phyloP scores from a whole-genome alignment of 1,140 invertebrate genomes.

The Helicorthomorpha holstii region DNA sequence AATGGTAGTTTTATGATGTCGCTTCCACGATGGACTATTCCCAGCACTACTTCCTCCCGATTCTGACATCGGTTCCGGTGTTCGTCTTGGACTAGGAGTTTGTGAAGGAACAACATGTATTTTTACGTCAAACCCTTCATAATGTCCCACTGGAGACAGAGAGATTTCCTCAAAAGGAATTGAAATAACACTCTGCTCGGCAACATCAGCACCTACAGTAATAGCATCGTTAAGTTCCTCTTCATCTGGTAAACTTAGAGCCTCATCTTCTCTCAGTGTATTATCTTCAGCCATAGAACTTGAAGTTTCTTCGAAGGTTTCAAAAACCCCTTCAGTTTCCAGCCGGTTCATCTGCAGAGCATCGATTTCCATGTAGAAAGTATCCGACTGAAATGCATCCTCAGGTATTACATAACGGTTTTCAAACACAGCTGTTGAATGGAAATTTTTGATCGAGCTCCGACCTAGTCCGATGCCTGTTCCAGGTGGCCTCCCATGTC shows the following conservation, averaged over 20 bases:
- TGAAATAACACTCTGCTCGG: background rate
- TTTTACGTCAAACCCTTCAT: conserved; percentile 3
- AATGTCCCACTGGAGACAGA: background rate
- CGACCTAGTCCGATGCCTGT: background rate
- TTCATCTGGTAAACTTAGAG: no score
- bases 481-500: background rate
- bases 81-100: conserved; percentile 1
- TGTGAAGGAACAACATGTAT: conserved; percentile 1
- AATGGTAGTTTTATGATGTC: background rate
- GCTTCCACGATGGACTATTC: background rate
- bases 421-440: background rate
- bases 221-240: background rate
- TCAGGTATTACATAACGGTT: conserved; percentile 3
- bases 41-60: background rate
- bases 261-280: conserved; percentile 1
- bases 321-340: background rate
- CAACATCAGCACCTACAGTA: background rate
- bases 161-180: background rate
- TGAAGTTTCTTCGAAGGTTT: conserved; percentile 1
- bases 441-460: background rate
- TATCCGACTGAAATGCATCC: background rate
- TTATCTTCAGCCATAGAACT: background rate
- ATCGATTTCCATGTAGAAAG: conserved; percentile 6
- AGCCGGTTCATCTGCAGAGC: conserved; percentile 1
- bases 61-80: background rate